Evolutionary conservation across 2,113 vertebrate species (phyloP).

Genomic region (Acrocephalus kingi): DNA sequence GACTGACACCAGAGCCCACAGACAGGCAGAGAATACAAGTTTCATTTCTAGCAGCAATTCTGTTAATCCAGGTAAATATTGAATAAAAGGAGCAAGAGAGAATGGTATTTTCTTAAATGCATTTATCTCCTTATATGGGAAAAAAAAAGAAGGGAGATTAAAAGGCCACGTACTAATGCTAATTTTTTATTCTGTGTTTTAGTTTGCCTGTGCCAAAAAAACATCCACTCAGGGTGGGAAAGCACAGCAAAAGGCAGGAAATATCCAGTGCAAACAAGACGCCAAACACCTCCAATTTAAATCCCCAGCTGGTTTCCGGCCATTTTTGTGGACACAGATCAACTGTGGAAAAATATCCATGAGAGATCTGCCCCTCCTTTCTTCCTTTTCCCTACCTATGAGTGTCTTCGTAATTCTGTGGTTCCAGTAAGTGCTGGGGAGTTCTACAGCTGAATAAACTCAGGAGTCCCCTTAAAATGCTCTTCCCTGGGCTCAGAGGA

Average conservation of each 20-base stretch:
- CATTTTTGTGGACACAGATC: neutral
- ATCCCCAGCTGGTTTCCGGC: slow-evolving; percentile 43
- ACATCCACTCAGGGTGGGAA: neutral
- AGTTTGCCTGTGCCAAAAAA: neutral
- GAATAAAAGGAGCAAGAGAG: neutral
- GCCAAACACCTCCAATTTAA: neutral
- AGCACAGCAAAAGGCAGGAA: slow-evolving; percentile 42
- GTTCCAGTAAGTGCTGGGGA: neutral
- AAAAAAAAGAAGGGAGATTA: neutral
- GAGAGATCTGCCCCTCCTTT: neutral
- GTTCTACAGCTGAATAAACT: neutral
- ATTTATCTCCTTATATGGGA: neutral
- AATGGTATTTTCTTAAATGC: neutral
- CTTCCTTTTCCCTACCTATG: neutral
- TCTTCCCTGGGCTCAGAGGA: neutral
- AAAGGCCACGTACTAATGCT: neutral
- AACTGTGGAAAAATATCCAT: neutral
- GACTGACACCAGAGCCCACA: neutral
- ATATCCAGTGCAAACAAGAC: neutral
- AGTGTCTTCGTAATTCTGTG: neutral
- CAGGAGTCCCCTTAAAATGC: neutral
- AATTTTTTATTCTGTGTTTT: neutral
- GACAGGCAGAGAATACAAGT: neutral
- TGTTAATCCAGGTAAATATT: neutral
- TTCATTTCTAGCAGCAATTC: neutral